Conservation (phyloP, 2,113 vertebrate genomes). For the Psephotus haematonotus region DNA sequence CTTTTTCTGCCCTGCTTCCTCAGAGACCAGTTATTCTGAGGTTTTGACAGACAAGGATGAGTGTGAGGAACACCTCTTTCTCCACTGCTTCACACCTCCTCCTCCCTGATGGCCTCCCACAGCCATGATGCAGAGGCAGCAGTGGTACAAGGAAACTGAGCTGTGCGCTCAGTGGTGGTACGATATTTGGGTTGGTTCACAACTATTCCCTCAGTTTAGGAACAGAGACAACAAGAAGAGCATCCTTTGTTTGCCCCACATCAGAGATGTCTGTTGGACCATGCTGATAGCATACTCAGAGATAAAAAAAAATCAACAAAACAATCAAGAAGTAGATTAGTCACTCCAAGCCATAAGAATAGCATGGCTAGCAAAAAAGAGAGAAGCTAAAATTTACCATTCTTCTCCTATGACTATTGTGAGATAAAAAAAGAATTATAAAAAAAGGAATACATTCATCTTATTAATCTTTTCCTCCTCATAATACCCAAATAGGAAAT, state of each 20-base stretch:
- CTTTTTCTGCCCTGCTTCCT: not conserved
- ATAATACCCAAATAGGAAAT: not conserved
- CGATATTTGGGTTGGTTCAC: not conserved
- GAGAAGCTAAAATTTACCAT: not conserved
- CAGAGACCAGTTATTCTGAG: not conserved
- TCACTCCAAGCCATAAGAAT: not conserved
- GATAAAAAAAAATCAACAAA: not conserved
- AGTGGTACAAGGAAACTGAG: not conserved
- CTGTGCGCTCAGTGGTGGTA: rapidly evolving
- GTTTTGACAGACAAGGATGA: not conserved
- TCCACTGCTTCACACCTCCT: not conserved
- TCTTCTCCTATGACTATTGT: not conserved
- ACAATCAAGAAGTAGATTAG: not conserved
- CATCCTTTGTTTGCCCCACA: not conserved
- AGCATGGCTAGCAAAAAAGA: not conserved
- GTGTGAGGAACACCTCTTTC: not conserved
- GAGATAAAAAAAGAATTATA: not conserved
- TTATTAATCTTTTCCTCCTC: not conserved
- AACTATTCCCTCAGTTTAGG: not conserved
- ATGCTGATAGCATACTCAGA: rapidly evolving
- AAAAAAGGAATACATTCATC: not conserved
- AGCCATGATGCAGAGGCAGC: rapidly evolving
- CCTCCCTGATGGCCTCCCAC: not conserved
- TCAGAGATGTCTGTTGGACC: not conserved
- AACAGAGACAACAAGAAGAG: not conserved